Evolutionary conservation across 2,888 invertebrate species (phyloP).

Genomic region (Sycophila texana): DNA sequence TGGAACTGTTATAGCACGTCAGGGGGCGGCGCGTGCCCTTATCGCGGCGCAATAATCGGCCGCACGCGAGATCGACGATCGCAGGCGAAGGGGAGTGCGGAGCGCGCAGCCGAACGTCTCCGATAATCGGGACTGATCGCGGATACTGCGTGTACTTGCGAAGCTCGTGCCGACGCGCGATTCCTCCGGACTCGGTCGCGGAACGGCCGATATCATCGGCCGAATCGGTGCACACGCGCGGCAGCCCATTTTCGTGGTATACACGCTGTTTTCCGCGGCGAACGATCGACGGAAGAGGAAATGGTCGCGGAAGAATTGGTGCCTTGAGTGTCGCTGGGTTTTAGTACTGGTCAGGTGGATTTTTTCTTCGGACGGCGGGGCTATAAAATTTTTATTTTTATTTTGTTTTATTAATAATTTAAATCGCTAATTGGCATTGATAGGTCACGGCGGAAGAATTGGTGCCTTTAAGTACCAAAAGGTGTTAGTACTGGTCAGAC

Average conservation of each 20-base stretch:
- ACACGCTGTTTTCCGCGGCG: too few relatives aligned
- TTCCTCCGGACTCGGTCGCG: neutral
- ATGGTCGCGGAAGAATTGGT: too few relatives aligned
- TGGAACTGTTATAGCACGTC: constrained; percentile 22
- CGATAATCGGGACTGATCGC: neutral
- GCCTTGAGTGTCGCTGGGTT: too few relatives aligned
- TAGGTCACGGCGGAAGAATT: too few relatives aligned
- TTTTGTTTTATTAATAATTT: too few relatives aligned
- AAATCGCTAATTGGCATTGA: too few relatives aligned
- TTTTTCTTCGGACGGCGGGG: too few relatives aligned
- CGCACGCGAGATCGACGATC: constrained; percentile 20
- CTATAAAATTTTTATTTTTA: too few relatives aligned
- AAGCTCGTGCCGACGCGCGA: neutral
- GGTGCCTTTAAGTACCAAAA: too few relatives aligned
- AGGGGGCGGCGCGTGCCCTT: neutral
- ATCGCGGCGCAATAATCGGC: constrained; percentile 34
- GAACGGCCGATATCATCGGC: neutral
- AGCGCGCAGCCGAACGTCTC: constrained; percentile 29
- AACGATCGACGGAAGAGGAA: too few relatives aligned
- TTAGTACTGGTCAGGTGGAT: too few relatives aligned
- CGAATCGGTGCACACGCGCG: neutral
- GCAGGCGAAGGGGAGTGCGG: neutral
- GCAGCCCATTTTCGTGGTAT: neutral
- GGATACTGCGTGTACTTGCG: neutral
- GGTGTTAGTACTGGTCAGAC: too few relatives aligned